A percentile compares a stretch with the other conserved stretches of the same genome.
Evolutionary conservation across 2,888 invertebrate species (phyloP).

Genomic region (Drosophila engyochracea): DNA sequence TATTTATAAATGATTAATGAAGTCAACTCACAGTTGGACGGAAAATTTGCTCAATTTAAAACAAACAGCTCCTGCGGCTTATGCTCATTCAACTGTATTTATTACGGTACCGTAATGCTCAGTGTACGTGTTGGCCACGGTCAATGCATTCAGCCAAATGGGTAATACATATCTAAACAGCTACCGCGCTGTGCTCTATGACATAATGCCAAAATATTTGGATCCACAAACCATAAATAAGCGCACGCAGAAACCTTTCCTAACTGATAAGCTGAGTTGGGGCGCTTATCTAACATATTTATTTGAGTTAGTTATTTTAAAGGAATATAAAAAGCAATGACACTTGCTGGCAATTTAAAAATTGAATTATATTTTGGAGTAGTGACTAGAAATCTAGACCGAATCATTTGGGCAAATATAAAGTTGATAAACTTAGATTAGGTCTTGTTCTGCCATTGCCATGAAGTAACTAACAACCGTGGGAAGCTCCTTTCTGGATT

Average conservation of each 20-base stretch:
- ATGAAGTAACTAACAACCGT: not conserved
- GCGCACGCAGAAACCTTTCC: slow-evolving; percentile 17
- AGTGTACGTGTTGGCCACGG: slow-evolving; percentile 13
- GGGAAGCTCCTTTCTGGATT: not conserved
- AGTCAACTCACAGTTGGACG: slow-evolving; percentile 24
- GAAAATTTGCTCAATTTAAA: slow-evolving; percentile 26
- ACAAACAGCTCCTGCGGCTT: slow-evolving; percentile 27
- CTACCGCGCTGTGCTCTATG: slow-evolving; percentile 21
- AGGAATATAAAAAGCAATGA: slow-evolving; percentile 6
- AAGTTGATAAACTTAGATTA: not conserved
- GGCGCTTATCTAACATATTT: slow-evolving; percentile 31
- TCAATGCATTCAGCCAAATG: slow-evolving; percentile 4
- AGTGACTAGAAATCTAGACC: not conserved
- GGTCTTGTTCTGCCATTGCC: not conserved
- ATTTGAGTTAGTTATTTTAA: slow-evolving; percentile 16
- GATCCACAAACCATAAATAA: slow-evolving; percentile 57
- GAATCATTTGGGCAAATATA: not conserved
- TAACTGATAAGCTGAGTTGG: slow-evolving; percentile 55
- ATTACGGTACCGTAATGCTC: not conserved
- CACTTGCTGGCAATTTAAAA: slow-evolving; percentile 4
- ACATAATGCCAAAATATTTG: slow-evolving; percentile 68
- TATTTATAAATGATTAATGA: slow-evolving; percentile 78
- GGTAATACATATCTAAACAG: slow-evolving; percentile 16
- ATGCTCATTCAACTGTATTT: slow-evolving; percentile 14
- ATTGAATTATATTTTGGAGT: not conserved